phyloP scores from a whole-genome alignment of 2,888 invertebrate species.

The Deilephila elpenor region DNA sequence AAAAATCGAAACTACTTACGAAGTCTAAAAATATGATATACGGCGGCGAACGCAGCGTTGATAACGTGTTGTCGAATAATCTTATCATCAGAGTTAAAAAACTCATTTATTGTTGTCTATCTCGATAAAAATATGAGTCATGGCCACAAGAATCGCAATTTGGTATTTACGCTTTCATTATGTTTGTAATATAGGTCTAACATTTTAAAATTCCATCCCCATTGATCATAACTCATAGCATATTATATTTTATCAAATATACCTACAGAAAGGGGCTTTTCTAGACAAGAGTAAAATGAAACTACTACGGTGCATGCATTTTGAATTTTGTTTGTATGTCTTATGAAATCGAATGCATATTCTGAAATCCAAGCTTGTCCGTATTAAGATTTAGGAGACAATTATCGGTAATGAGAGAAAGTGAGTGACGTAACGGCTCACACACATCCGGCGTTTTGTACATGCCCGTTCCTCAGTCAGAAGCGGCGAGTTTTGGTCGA shows the following conservation, averaged over 20 bases:
- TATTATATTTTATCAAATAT: too few relatives aligned
- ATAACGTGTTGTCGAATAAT: constrained; percentile 5
- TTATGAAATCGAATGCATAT: neutral
- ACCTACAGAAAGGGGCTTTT: too few relatives aligned
- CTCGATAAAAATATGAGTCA: constrained; percentile 14
- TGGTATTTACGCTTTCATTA: neutral
- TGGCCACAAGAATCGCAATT: neutral
- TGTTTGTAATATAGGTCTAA: neutral
- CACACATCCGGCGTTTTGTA: constrained; percentile 14
- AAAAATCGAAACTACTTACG: too few relatives aligned
- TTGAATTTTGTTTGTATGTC: neutral
- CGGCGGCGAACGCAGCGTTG: neutral
- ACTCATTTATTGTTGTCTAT: constrained; percentile 10
- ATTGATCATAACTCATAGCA: too few relatives aligned
- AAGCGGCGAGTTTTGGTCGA: neutral
- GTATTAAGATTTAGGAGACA: constrained; percentile 1
- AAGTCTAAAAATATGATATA: neutral
- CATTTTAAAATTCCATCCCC: too few relatives aligned
- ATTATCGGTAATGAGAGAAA: constrained; percentile 22
- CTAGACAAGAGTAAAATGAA: too few relatives aligned
- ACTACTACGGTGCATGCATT: too few relatives aligned
- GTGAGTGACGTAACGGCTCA: constrained; percentile 3
- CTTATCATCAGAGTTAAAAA: constrained; percentile 18
- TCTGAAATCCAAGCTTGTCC: neutral
- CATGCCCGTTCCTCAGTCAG: neutral